phyloP scores from a whole-genome alignment of 2,113 vertebrate genomes.

The Ameiurus melas region DNA sequence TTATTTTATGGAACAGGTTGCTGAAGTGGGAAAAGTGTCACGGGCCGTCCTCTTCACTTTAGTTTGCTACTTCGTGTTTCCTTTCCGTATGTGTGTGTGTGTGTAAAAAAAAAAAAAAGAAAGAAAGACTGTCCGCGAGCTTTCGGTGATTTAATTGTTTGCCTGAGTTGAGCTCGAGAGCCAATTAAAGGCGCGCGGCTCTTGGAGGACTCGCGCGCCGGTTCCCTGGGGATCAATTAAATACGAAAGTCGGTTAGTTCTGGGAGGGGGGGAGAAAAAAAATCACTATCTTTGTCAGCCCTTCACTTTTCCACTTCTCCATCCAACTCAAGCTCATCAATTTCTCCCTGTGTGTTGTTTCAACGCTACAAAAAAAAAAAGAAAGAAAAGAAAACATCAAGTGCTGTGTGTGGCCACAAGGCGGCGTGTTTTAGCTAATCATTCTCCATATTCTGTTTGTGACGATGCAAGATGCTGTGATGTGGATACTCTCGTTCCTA shows the following conservation, averaged over 20 bases:
- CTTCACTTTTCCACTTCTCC: conserved; percentile 44
- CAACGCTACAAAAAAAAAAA: background rate
- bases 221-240: conserved; percentile 63
- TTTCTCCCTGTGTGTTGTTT: background rate
- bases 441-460: conserved; percentile 15
- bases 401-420: conserved; percentile 46
- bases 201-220: conserved; percentile 49
- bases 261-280: conserved; percentile 18
- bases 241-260: conserved; percentile 51
- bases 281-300: conserved; percentile 46
- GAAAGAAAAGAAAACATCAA: background rate
- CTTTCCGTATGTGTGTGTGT: background rate
- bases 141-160: conserved; percentile 52
- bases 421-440: conserved; percentile 60
- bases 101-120: no score
- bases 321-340: conserved; percentile 25
- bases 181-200: conserved; percentile 57
- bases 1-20: conserved; percentile 62
- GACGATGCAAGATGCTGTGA: background rate
- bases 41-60: background rate
- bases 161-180: conserved; percentile 50
- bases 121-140: conserved; percentile 32
- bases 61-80: background rate
- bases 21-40: background rate
- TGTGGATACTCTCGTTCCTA: background rate